Conservation (phyloP, 2,797 vertebrate genomes). For the Morelia viridis region DNA sequence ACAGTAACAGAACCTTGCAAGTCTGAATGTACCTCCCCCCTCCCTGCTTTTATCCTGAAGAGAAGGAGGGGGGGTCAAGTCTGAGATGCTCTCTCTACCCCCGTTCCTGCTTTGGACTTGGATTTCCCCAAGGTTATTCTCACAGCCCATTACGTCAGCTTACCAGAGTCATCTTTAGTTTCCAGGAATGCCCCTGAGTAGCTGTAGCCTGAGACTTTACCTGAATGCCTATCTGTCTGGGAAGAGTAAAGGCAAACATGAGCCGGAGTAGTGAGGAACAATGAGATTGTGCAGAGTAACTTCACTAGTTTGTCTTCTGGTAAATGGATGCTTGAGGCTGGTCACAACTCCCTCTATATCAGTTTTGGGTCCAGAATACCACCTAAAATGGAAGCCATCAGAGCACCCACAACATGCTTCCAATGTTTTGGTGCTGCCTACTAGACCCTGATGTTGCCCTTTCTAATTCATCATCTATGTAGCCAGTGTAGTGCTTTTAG, state of each 20-base stretch:
- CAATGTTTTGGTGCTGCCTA: not conserved
- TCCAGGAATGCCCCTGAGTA: not conserved
- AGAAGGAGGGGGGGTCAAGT: not conserved
- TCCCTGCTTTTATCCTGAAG: not conserved
- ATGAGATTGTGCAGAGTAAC: not conserved
- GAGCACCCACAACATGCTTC: not conserved
- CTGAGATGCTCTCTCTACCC: not conserved
- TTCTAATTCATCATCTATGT: not conserved
- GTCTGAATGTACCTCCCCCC: not conserved
- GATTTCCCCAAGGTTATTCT: not conserved
- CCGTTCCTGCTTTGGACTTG: not conserved
- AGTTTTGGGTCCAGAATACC: not conserved
- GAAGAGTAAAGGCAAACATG: not conserved
- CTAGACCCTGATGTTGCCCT: not conserved
- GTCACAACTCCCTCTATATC: not conserved
- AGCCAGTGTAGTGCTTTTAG: not conserved
- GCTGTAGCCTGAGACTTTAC: not conserved
- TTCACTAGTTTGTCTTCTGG: not conserved
- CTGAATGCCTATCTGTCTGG: not conserved
- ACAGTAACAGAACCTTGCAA: not conserved
- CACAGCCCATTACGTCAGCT: not conserved
- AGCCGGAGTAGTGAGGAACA: not conserved
- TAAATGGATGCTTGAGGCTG: not conserved
- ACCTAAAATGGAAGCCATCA: not conserved
- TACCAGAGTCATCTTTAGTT: not conserved